Evolutionary conservation across 2,113 vertebrate species (phyloP).

Genomic region (Machaerirhynchus nigripectus): DNA sequence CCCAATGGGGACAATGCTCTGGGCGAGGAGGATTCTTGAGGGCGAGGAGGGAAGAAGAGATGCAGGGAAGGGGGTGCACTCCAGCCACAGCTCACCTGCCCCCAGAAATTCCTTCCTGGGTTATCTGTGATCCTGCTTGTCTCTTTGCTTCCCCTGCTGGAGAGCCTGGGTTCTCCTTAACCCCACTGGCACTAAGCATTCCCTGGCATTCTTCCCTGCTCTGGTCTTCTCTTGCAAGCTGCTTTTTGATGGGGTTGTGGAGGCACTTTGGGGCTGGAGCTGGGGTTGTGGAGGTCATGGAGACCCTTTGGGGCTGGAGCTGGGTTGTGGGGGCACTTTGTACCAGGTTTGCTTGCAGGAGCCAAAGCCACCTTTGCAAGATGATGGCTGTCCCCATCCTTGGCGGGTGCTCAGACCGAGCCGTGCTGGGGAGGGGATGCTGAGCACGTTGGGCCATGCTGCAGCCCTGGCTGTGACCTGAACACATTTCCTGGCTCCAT

Average conservation of each 20-base stretch:
- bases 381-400: background rate
- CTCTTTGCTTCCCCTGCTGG: background rate
- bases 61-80: background rate
- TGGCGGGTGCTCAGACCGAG: background rate
- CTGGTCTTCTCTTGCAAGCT: background rate
- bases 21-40: background rate
- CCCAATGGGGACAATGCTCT: accelerated
- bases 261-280: background rate
- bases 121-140: background rate
- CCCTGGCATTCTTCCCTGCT: background rate
- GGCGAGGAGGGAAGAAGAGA: background rate
- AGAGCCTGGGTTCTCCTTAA: background rate
- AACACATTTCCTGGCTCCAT: background rate
- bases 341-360: background rate
- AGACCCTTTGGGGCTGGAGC: background rate
- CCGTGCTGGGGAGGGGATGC: background rate
- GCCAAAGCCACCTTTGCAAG: background rate
- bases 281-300: background rate
- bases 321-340: background rate
- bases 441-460: background rate
- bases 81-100: background rate
- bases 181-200: background rate
- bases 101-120: background rate
- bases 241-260: background rate
- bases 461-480: background rate